Conservation (phyloP, 2,888 invertebrate species). For the Andrena trimmerana region DNA sequence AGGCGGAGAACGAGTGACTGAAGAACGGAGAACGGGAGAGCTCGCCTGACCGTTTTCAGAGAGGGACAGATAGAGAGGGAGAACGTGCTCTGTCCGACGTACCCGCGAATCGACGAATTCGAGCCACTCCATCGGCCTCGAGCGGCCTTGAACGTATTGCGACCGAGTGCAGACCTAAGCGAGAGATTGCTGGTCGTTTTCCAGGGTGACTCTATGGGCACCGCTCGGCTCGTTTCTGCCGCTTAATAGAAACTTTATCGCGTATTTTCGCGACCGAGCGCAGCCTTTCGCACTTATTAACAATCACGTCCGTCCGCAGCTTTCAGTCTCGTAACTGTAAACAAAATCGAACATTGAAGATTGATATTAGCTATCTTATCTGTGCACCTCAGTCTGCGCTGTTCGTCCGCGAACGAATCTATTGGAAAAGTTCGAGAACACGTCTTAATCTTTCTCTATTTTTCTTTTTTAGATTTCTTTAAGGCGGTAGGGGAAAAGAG, state of each 20-base stretch:
- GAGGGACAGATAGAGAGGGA: conserved; percentile 19
- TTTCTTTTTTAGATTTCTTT: too few species aligned
- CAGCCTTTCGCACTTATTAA: not conserved
- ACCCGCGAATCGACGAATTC: conserved; percentile 68
- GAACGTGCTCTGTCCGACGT: conserved; percentile 55
- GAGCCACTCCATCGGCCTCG: conserved; percentile 77
- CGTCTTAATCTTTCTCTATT: too few species aligned
- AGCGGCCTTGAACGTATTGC: conserved; percentile 75
- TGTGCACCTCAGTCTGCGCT: not conserved
- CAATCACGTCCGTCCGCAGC: not conserved
- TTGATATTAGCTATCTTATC: conserved; percentile 11
- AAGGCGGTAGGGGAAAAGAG: not conserved
- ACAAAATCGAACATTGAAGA: not conserved
- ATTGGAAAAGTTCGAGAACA: not conserved
- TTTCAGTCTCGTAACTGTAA: not conserved
- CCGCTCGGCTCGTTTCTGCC: conserved; percentile 20
- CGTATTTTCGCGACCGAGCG: not conserved
- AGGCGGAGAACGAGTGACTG: conserved; percentile 27
- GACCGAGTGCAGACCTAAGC: conserved; percentile 37
- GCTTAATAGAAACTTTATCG: conserved; percentile 4
- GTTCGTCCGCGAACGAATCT: not conserved
- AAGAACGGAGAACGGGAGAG: conserved; percentile 12
- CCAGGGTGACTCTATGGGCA: conserved; percentile 32
- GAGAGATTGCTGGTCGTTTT: conserved; percentile 53
- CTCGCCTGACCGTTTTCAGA: conserved; percentile 7